Evolutionary conservation across 1,140 invertebrate genomes (phyloP).

Genomic region (Bombus waltoni): DNA sequence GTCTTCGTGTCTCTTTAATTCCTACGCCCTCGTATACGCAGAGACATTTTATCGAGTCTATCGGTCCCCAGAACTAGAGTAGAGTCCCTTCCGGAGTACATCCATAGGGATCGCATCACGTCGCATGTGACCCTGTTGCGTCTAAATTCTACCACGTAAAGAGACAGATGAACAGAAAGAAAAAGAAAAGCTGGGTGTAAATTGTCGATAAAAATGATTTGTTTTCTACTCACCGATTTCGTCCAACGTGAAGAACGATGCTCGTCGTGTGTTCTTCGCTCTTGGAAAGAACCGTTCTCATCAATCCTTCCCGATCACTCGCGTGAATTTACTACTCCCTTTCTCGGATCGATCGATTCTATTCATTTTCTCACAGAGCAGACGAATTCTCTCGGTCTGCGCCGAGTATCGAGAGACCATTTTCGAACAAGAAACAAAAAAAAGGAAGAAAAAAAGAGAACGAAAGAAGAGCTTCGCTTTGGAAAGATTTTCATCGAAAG

Average conservation of each 20-base stretch:
- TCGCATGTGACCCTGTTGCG: slow-evolving; percentile 37
- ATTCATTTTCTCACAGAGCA: background rate
- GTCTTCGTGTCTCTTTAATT: background rate
- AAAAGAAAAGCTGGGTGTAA: background rate
- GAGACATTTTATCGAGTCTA: slow-evolving; percentile 7
- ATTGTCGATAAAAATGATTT: slow-evolving; percentile 17
- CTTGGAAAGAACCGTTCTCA: background rate
- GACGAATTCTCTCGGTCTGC: background rate
- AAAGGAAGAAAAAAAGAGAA: background rate
- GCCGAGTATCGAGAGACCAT: slow-evolving; percentile 14
- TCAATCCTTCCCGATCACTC: slow-evolving; percentile 30
- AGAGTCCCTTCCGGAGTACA: background rate
- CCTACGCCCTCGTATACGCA: background rate
- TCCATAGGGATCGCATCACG: background rate
- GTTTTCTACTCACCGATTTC: slow-evolving; percentile 43
- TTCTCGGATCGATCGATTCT: background rate
- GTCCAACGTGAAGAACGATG: slow-evolving; percentile 1
- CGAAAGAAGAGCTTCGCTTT: background rate
- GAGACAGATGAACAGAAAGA: background rate
- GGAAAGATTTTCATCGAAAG: background rate
- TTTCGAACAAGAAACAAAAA: background rate
- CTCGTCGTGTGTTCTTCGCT: background rate
- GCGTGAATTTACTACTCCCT: background rate
- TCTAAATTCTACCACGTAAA: background rate
- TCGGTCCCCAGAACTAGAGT: background rate